Evolutionary conservation across 2,113 vertebrate species (phyloP).

Genomic region (Parus major): DNA sequence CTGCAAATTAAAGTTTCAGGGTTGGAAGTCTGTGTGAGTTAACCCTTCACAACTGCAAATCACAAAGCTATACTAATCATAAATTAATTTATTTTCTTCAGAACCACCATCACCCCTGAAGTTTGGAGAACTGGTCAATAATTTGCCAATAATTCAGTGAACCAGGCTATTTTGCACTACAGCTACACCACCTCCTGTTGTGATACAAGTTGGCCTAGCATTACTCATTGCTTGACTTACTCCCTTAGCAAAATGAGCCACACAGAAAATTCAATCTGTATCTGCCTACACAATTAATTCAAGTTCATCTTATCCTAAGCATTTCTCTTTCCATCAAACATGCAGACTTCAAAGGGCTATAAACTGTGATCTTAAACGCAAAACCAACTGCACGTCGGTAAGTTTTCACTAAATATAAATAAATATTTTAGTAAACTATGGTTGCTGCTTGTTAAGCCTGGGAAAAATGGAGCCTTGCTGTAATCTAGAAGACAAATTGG

Average conservation of each 20-base stretch:
- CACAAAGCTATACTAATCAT: background rate
- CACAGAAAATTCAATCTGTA: background rate
- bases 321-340: conserved; percentile 25
- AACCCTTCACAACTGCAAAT: background rate
- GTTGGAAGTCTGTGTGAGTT: background rate
- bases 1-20: background rate
- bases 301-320: conserved; percentile 18
- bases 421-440: conserved; percentile 11
- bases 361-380: conserved; percentile 24
- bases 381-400: background rate
- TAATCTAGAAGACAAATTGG: background rate
- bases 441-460: background rate
- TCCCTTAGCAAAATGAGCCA: background rate
- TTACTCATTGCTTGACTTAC: background rate
- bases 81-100: background rate
- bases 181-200: background rate
- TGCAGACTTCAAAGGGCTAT: conserved; percentile 33
- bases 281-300: background rate
- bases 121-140: background rate
- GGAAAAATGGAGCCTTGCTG: background rate
- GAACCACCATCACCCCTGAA: background rate
- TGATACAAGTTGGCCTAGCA: background rate
- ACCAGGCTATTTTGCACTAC: background rate
- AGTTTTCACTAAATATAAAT: conserved; percentile 10
- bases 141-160: background rate